Evolutionary conservation across 2,888 invertebrate species (phyloP), one percentile per base, ranked within the genome.

Genomic region (Chloromyia formosa): DNA sequence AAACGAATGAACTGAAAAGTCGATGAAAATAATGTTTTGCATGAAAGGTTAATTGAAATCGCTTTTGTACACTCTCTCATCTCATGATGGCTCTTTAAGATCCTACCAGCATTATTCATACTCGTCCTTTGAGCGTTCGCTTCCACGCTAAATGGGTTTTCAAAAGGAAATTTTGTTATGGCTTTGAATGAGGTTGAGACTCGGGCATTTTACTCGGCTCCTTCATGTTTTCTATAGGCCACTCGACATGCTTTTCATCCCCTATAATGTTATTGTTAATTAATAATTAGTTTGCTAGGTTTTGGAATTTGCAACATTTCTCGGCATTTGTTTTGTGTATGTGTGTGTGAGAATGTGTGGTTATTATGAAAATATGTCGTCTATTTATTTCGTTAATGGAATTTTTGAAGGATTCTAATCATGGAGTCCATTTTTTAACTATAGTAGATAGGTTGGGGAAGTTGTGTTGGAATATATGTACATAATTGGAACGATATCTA

Each of bases 41-140:
- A 76, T 76, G 75, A 76, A 76, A 75, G 76, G 76, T 77, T 77
- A 77, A 77, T 77, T 77, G 77, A 77, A 77, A 77, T 77, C 77
- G 77, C 73, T 77, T 77, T 74, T 76, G 75, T 77, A 77, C 77
- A 77, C 77, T 76, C 27, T 35, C 74, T 75, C 74, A 76, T 76
- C 76, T 74, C 74, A 58, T 73, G 74, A 73, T 76, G 66, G 73
- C 73, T 76, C 71, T 71, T 27, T 23, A 71, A 56, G 71, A 71
- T 71, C 58, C 71, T 23, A n/a, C 56, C 40, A 61, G 49, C 66
- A 66, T 56, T 71, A 71, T 71, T 71, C 58, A 71, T 71, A 27
- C 20, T 71, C 56, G 71, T 71, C 76, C 73, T 75, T 75, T 75
- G 73, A 76, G 75, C 73, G 71, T 75, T 69, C 68, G 56, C 69